A percentile compares a stretch with the other conserved stretches of the same genome.
phyloP scores from a whole-genome alignment of 2,888 invertebrate genomes.

The Eristalis tenax region DNA sequence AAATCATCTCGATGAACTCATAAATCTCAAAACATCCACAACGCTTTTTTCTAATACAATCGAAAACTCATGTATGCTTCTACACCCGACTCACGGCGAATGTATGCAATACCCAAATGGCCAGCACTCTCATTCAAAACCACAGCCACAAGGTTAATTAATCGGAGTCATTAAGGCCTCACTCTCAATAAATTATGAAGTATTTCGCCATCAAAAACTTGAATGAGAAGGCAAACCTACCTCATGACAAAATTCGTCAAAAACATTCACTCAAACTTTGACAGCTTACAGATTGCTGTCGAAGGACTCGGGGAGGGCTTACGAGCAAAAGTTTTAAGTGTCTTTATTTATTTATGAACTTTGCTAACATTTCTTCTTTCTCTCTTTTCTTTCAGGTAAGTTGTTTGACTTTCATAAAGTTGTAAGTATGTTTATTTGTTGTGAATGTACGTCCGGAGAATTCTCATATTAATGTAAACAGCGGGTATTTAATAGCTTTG shows the following conservation, averaged over 20 bases:
- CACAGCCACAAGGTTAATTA: background rate
- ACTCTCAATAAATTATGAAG: too few relatives aligned
- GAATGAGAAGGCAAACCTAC: background rate
- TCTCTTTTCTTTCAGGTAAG: slow-evolving; percentile 27
- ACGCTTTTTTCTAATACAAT: too few relatives aligned
- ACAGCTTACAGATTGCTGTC: background rate
- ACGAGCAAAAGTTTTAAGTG: background rate
- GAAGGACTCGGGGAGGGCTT: background rate
- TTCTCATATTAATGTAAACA: background rate
- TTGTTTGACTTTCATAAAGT: background rate
- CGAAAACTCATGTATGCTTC: too few relatives aligned
- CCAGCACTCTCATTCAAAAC: background rate
- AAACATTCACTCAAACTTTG: background rate
- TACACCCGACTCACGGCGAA: background rate
- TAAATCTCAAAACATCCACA: too few relatives aligned
- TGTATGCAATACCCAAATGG: background rate
- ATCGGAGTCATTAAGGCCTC: background rate
- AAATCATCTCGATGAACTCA: too few relatives aligned
- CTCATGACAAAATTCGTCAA: background rate
- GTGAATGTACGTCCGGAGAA: background rate
- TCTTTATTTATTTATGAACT: background rate
- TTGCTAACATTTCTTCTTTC: background rate
- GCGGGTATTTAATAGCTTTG: background rate
- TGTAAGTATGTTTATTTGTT: slow-evolving; percentile 2
- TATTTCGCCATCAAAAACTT: too few relatives aligned